A percentile compares a stretch with the other conserved stretches of the same genome.
Evolutionary conservation across 1,140 invertebrate genomes (phyloP).

Genomic region (Globodera rostochiensis): DNA sequence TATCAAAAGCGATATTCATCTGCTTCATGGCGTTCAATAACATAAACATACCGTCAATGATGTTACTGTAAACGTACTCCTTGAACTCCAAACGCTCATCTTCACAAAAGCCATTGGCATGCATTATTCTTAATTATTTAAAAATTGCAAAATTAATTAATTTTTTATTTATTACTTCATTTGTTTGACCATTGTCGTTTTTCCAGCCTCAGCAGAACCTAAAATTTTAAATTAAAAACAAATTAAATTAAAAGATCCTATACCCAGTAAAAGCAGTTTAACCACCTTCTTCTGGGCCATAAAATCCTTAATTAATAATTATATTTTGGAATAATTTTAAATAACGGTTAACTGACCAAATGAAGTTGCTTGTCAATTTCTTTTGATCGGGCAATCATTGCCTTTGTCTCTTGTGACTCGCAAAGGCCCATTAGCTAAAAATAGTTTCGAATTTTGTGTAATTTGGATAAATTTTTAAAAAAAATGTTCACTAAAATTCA

Average conservation of each 20-base stretch:
- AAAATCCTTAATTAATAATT: slow-evolving; percentile 5
- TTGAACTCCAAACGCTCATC: slow-evolving; percentile 55
- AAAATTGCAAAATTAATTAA: background rate
- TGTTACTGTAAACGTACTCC: slow-evolving; percentile 85
- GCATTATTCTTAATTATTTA: slow-evolving; percentile 7
- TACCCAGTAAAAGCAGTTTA: background rate
- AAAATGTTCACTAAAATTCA: too few relatives aligned
- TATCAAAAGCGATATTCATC: slow-evolving; percentile 32
- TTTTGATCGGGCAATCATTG: background rate
- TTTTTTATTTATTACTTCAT: slow-evolving; percentile 42
- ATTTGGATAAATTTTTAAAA: too few relatives aligned
- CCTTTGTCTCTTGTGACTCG: slow-evolving; percentile 8
- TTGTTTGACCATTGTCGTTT: slow-evolving; percentile 54
- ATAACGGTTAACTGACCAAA: background rate
- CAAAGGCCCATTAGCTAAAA: background rate
- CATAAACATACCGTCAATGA: slow-evolving; percentile 21
- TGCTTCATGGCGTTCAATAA: slow-evolving; percentile 28
- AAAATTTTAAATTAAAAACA: background rate
- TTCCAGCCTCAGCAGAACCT: slow-evolving; percentile 47
- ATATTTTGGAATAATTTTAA: background rate
- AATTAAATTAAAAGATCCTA: background rate
- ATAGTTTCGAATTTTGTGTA: too few relatives aligned
- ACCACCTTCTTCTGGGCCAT: background rate
- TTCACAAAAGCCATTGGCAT: slow-evolving; percentile 20
- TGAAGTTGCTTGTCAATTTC: slow-evolving; percentile 10